These are phyloP conservation scores for Psammodynastes pulverulentus DNA, from an alignment of 2,113 vertebrate genomes.

Conservation along the genomic window DNA sequence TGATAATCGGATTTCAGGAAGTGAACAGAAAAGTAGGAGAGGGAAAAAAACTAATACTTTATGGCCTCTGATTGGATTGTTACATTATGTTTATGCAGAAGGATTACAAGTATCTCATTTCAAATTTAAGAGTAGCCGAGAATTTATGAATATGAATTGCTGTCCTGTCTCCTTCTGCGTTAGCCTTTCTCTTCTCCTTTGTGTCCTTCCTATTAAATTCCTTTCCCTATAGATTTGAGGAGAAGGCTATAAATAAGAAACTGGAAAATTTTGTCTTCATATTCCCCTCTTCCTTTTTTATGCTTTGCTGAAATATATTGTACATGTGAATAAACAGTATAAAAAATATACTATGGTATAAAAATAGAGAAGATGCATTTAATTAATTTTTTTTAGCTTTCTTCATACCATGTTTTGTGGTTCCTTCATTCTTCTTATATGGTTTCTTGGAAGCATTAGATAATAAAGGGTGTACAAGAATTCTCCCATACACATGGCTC, in stretches of 20 bases:
- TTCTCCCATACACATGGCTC: slow-evolving; percentile 32
- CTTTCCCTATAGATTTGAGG: not conserved
- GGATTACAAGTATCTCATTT: not conserved
- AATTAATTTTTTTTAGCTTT: slow-evolving; percentile 47
- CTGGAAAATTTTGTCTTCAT: not conserved
- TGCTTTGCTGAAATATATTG: not conserved
- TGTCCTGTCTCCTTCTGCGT: not conserved
- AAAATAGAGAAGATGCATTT: not conserved
- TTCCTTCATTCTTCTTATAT: slow-evolving; percentile 49
- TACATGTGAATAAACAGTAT: slow-evolving; percentile 25
- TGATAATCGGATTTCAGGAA: not conserved
- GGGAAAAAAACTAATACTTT: not conserved
- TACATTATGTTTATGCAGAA: not conserved
- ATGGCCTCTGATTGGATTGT: not conserved
- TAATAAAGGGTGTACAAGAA: slow-evolving; percentile 30
- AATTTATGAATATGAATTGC: not conserved
- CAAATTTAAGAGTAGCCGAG: not conserved
- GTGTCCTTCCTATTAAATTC: not conserved
- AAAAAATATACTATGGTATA: not conserved
- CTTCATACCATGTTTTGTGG: slow-evolving; percentile 17
- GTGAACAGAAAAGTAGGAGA: not conserved
- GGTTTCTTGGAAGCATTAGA: slow-evolving; percentile 45
- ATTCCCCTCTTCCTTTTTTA: not conserved
- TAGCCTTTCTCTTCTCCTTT: not conserved
- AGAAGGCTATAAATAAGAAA: not conserved